Percentiles rank a stretch among this genome's conserved stretches.
Evolutionary conservation across 2,797 vertebrate species (phyloP).

Genomic region (Gallinago stenura): DNA sequence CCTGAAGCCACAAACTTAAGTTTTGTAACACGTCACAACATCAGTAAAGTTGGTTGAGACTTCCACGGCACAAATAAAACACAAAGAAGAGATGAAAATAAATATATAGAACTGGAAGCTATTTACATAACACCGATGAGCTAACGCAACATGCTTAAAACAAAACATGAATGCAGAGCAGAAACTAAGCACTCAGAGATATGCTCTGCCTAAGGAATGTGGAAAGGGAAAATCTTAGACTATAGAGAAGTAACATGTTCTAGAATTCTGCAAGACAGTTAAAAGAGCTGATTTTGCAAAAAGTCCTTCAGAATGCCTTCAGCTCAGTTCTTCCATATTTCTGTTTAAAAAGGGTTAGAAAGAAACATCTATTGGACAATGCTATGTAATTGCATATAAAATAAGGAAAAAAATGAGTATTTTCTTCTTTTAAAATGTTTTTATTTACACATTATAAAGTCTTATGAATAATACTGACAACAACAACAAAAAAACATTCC

Average conservation of each 20-base stretch:
- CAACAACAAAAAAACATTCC: not conserved
- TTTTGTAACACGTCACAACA: not conserved
- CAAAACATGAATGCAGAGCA: not conserved
- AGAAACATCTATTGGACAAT: not conserved
- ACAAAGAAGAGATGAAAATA: not conserved
- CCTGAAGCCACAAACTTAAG: not conserved
- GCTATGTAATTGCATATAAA: not conserved
- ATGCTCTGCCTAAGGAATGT: not conserved
- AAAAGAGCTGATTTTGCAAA: not conserved
- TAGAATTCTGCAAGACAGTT: not conserved
- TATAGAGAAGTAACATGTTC: not conserved
- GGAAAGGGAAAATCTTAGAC: not conserved
- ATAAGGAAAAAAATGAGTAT: not conserved
- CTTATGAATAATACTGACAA: not conserved
- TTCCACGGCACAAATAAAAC: constrained; percentile 34
- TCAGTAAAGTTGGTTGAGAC: not conserved
- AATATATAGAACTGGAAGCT: not conserved
- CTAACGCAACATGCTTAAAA: not conserved
- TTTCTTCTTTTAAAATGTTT: not conserved
- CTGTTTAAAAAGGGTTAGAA: not conserved
- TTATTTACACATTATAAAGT: not conserved
- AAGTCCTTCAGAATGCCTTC: not conserved
- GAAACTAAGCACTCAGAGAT: not conserved
- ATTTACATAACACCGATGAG: not conserved
- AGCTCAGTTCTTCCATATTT: not conserved